Evolutionary conservation across 2,888 invertebrate genomes (phyloP), one percentile per base, ranked within the genome.

Genomic region (Orchestes rusci): DNA sequence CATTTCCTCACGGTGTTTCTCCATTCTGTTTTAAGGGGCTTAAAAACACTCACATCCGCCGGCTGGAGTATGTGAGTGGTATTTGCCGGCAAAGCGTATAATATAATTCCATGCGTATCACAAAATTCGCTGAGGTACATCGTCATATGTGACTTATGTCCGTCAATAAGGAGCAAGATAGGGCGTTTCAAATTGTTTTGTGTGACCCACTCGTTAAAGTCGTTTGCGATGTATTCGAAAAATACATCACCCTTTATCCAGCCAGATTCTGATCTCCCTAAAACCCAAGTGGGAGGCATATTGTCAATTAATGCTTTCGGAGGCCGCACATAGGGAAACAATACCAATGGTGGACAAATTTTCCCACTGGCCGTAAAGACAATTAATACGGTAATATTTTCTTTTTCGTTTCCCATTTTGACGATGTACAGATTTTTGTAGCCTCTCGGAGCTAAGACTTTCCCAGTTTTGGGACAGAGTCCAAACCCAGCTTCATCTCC

Each of bases 401-500:
- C 59, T 52, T 61, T 62, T 46, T 60, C 59, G 13, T 55, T 57
- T 2, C 54, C 50, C 13, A 28, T 37, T 38, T 56, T 55, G 23
- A 61, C 48, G 34, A 53, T 17, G 45, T 59, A 54, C 3, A 56
- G 16, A 49, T 60, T 56, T 42, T 51, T 56, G 8, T 16, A 54
- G 4, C 61, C 59, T 50, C 28, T 37, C 13, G 38, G 53, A 34
- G 27, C 56, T 20, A 20, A 31, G 18, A 51, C 51, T 36, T 45
- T 55, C 10, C 52, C 53, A 12, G 52, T 52, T 32, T 53, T 53
- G 13, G 52, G 52, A 47, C 62, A 61, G 5, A 65, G 45, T 27
- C 53, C 50, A 48, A 65, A 64, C 30, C 59, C 58, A 8, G 59
- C 55, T 48, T 64, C 65, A 41, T 64, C 60, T n/a, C 58, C 59